Percentiles rank a stretch among this genome's conserved stretches.
Evolutionary conservation across 2,113 vertebrate genomes (phyloP).

Genomic region (rabbit (Oryctolagus cuniculus)): DNA sequence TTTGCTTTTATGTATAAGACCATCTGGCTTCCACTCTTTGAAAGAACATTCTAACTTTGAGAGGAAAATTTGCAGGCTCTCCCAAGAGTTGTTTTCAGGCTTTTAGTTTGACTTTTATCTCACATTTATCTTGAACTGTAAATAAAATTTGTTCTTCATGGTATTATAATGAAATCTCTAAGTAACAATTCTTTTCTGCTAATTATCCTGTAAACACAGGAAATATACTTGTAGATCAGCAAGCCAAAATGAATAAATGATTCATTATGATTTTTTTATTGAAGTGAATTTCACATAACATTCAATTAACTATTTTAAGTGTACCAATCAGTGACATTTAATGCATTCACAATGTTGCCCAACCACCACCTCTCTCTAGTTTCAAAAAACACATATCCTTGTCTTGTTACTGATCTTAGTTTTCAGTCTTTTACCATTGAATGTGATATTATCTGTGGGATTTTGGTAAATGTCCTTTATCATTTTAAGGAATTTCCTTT

Average conservation of each 20-base stretch:
- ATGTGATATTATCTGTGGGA: background rate
- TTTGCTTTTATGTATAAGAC: conserved; percentile 44
- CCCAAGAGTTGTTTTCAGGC: conserved; percentile 56
- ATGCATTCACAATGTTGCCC: background rate
- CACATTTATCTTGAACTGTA: conserved; percentile 53
- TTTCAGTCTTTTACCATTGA: conserved; percentile 15
- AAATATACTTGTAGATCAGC: conserved; percentile 60
- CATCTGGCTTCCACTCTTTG: conserved; percentile 47
- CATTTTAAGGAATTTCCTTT: conserved; percentile 24
- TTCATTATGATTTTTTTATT: conserved; percentile 46
- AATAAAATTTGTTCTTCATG: conserved; percentile 59
- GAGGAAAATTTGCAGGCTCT: conserved; percentile 38
- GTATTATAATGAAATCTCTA: conserved; percentile 52
- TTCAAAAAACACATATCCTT: conserved; percentile 31
- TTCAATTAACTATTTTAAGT: conserved; percentile 47
- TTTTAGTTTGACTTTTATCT: conserved; percentile 53
- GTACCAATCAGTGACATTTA: background rate
- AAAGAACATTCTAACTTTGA: conserved; percentile 64
- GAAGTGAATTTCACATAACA: conserved; percentile 34
- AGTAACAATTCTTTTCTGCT: conserved; percentile 54
- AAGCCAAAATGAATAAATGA: conserved; percentile 59
- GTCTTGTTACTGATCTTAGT: background rate
- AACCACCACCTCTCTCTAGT: background rate
- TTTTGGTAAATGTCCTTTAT: conserved; percentile 47
- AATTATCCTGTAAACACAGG: conserved; percentile 44